Percentiles rank a stretch among this genome's conserved stretches.
phyloP scores from a whole-genome alignment of 1,140 invertebrate species.

The Tetragonula clypearis region DNA sequence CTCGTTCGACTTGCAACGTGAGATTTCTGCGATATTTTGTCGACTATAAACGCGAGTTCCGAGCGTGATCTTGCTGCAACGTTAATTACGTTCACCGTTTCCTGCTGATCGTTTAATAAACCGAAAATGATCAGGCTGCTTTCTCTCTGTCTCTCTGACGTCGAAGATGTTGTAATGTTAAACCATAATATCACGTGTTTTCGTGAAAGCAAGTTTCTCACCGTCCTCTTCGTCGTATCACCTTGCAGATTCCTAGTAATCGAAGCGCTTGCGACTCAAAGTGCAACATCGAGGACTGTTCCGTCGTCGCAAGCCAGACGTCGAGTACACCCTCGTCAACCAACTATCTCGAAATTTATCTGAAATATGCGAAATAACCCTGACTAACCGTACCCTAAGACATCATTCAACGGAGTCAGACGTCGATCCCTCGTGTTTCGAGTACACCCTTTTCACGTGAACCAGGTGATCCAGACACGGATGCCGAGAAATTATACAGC shows the following conservation, averaged over 20 bases:
- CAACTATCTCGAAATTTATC: neutral
- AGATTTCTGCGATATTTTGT: too few relatives aligned
- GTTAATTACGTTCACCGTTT: too few relatives aligned
- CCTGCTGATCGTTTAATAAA: too few relatives aligned
- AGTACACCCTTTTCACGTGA: neutral
- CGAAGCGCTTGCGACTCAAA: neutral
- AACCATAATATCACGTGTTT: neutral
- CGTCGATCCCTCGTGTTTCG: neutral
- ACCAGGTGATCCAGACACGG: constrained; percentile 52
- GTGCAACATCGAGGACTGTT: neutral
- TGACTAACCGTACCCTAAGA: neutral
- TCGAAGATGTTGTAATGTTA: neutral
- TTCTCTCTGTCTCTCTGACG: too few relatives aligned
- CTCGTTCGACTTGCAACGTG: too few relatives aligned
- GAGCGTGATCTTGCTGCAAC: too few relatives aligned
- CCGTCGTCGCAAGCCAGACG: neutral
- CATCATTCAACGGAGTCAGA: neutral
- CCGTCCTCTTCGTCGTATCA: neutral
- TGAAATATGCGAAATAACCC: neutral
- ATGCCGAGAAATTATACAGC: constrained; percentile 55
- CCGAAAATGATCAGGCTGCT: too few relatives aligned
- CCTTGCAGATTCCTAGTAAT: neutral
- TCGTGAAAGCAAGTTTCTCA: neutral
- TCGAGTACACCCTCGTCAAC: neutral
- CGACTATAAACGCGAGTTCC: too few relatives aligned